These are phyloP conservation scores for Melitaea cinxia DNA, from an alignment of 1,140 invertebrate species.

Conservation along the genomic window DNA sequence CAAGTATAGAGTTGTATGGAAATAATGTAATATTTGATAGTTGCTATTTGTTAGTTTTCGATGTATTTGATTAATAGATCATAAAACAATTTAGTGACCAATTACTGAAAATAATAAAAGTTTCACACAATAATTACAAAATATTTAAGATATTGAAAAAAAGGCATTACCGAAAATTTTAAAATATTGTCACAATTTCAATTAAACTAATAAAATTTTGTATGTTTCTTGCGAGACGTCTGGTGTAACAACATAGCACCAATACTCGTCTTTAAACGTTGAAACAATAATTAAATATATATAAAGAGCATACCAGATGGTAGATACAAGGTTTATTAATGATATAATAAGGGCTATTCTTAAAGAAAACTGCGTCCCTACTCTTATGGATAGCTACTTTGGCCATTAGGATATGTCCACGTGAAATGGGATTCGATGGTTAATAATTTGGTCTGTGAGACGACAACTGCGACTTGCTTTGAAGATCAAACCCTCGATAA, in stretches of 20 bases:
- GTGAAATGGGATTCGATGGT: constrained; percentile 40
- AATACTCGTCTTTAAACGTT: constrained; percentile 18
- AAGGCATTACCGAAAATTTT: no score
- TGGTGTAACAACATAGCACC: constrained; percentile 26
- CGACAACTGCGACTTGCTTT: constrained; percentile 25
- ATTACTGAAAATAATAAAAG: no score
- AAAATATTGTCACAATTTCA: no score
- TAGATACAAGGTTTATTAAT: constrained; percentile 9
- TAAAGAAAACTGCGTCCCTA: constrained; percentile 33
- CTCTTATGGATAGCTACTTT: constrained; percentile 43
- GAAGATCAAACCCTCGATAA: constrained; percentile 34
- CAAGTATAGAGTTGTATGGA: constrained; percentile 1
- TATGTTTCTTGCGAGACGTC: constrained; percentile 13
- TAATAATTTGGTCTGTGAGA: constrained; percentile 45
- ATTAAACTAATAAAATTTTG: no score
- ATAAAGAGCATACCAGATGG: constrained; percentile 8
- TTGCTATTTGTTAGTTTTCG: background rate
- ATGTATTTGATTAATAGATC: background rate
- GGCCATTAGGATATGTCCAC: constrained; percentile 43
- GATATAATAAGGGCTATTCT: constrained; percentile 19
- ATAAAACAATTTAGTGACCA: no score
- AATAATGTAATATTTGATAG: background rate
- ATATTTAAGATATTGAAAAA: no score
- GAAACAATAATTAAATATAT: constrained; percentile 2
- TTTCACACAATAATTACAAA: no score